These are phyloP conservation scores for Habropoda laboriosa DNA, from an alignment of 1,140 invertebrate species.

Conservation along the genomic window DNA sequence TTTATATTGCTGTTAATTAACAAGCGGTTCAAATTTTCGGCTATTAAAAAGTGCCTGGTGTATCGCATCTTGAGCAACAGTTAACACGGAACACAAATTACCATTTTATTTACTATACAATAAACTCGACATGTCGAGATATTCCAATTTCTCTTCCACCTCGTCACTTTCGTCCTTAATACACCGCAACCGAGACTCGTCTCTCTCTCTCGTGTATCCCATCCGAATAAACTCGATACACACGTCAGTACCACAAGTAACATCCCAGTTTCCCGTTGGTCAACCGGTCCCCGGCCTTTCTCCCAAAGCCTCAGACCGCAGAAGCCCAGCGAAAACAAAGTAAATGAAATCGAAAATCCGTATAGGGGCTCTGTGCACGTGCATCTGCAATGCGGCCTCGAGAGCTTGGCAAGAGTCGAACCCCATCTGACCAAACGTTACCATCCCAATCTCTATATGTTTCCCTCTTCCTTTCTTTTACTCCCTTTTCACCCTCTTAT, in stretches of 20 bases:
- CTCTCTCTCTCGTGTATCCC: no score
- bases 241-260: background rate
- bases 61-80: no score
- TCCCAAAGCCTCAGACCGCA: background rate
- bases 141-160: no score
- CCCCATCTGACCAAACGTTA: constrained; percentile 33
- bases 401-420: constrained; percentile 63
- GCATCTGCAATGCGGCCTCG: constrained; percentile 74
- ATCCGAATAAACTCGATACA: background rate
- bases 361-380: constrained; percentile 56
- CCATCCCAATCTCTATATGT: background rate
- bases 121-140: no score
- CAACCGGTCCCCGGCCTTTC: background rate
- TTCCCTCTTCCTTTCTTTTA: background rate
- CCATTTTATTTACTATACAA: no score
- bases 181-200: no score
- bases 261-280: background rate
- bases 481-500: background rate
- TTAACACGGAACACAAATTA: no score
- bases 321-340: constrained; percentile 35
- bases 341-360: constrained; percentile 61
- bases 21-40: no score
- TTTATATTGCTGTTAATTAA: no score
- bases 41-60: no score
- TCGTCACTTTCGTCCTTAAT: no score